Conservation (phyloP, 2,888 invertebrate species). For the Dryococelus australis region DNA sequence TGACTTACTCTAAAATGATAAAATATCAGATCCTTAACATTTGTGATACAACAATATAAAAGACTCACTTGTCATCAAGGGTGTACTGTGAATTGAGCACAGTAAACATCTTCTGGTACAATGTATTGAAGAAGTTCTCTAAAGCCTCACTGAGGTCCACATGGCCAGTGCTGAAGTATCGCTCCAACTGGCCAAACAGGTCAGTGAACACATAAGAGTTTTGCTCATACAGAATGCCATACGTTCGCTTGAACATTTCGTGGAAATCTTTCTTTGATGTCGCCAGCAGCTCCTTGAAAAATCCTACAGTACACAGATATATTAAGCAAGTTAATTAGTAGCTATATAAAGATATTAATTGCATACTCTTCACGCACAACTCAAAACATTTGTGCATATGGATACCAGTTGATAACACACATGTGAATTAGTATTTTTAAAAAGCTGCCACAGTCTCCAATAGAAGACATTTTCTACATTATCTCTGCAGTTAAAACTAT, state of each 20-base stretch:
- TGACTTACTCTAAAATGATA: no score
- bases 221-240: constrained; percentile 93
- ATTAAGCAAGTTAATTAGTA: background rate
- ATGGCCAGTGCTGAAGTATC: constrained; percentile 86
- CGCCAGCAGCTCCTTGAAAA: constrained; percentile 84
- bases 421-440: no score
- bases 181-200: constrained; percentile 87
- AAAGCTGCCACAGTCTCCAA: no score
- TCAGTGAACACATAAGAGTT: constrained; percentile 93
- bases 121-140: constrained; percentile 90
- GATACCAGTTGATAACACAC: no score
- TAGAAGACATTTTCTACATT: no score
- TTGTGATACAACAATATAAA: background rate
- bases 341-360: background rate
- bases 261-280: constrained; percentile 89
- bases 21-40: no score
- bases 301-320: constrained; percentile 52
- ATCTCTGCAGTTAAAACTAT: no score
- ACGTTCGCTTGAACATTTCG: constrained; percentile 94
- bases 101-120: constrained; percentile 96
- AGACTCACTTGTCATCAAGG: constrained; percentile 81
- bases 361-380: background rate
- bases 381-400: no score
- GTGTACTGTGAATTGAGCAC: constrained; percentile 93
- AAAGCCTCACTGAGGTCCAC: constrained; percentile 85